These are phyloP conservation scores for Formica exsecta DNA, from an alignment of 1,140 invertebrate species.

Conservation along the genomic window DNA sequence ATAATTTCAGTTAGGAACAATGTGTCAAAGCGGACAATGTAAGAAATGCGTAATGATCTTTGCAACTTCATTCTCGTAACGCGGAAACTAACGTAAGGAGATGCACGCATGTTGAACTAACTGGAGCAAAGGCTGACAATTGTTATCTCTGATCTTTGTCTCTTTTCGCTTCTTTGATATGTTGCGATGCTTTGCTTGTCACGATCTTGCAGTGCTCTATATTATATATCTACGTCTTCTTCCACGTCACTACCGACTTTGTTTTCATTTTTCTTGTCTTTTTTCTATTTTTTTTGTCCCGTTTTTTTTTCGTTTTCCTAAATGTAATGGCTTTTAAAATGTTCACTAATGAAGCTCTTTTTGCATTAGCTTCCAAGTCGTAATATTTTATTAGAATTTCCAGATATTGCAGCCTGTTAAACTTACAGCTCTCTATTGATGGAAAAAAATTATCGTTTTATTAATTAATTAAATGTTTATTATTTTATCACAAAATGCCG, in stretches of 20 bases:
- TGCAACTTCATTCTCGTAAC: not conserved
- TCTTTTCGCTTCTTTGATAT: slow-evolving; percentile 74
- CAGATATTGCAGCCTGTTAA: not conserved
- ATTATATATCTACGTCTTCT: too few relatives aligned
- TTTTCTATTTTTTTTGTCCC: not conserved
- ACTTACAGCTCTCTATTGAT: not conserved
- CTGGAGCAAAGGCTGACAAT: slow-evolving; percentile 71
- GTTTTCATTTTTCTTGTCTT: slow-evolving; percentile 1
- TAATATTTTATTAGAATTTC: not conserved
- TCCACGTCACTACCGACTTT: not conserved
- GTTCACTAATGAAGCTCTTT: not conserved
- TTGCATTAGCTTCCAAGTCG: not conserved
- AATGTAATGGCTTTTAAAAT: slow-evolving; percentile 20
- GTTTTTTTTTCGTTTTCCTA: slow-evolving; percentile 16
- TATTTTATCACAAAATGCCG: not conserved
- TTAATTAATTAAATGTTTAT: not conserved
- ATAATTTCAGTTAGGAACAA: too few relatives aligned
- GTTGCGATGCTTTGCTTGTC: slow-evolving; percentile 17
- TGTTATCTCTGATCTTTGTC: slow-evolving; percentile 63
- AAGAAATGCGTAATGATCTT: not conserved
- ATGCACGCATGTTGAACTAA: slow-evolving; percentile 30
- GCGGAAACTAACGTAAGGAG: slow-evolving; percentile 34
- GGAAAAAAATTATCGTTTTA: not conserved
- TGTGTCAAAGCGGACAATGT: too few relatives aligned
- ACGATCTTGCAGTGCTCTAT: not conserved